Conservation (phyloP, 1,140 invertebrate species). For the Drosophila sturtevanti region DNA sequence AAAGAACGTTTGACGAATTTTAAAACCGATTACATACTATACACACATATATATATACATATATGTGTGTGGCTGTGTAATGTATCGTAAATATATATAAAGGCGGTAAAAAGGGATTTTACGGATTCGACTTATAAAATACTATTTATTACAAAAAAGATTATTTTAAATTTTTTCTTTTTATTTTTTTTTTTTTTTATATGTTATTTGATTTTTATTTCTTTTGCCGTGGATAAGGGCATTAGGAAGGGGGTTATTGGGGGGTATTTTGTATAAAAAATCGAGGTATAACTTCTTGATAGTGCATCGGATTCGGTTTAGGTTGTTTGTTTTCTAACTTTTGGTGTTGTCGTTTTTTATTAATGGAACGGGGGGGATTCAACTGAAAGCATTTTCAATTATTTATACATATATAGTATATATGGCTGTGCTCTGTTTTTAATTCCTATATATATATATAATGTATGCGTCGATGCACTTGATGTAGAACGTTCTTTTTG, state of each 20-base stretch:
- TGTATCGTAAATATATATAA: slow-evolving; percentile 49
- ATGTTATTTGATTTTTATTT: slow-evolving; percentile 3
- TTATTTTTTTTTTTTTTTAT: slow-evolving; percentile 5
- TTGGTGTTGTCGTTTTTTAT: neutral
- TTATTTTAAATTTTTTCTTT: slow-evolving; percentile 49
- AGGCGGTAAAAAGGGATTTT: slow-evolving; percentile 70
- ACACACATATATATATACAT: slow-evolving; percentile 12
- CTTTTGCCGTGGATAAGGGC: neutral
- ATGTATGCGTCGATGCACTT: neutral
- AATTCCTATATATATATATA: slow-evolving; percentile 4
- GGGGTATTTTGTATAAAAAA: neutral
- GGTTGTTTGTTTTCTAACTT: neutral
- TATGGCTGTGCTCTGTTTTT: slow-evolving; percentile 8
- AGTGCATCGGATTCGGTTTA: slow-evolving; percentile 10
- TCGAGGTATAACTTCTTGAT: slow-evolving; percentile 19
- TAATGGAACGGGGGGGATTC: neutral
- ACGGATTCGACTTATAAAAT: slow-evolving; percentile 64
- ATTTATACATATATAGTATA: neutral
- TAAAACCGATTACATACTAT: slow-evolving; percentile 65
- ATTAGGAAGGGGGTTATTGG: too few relatives aligned
- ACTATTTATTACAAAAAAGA: slow-evolving; percentile 70
- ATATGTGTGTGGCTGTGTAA: neutral
- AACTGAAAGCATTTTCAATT: slow-evolving; percentile 9
- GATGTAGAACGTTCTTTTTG: too few relatives aligned
- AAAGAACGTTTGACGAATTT: slow-evolving; percentile 61